Conservation (phyloP, 2,888 invertebrate genomes). For the Drosophila flavopinicola region DNA sequence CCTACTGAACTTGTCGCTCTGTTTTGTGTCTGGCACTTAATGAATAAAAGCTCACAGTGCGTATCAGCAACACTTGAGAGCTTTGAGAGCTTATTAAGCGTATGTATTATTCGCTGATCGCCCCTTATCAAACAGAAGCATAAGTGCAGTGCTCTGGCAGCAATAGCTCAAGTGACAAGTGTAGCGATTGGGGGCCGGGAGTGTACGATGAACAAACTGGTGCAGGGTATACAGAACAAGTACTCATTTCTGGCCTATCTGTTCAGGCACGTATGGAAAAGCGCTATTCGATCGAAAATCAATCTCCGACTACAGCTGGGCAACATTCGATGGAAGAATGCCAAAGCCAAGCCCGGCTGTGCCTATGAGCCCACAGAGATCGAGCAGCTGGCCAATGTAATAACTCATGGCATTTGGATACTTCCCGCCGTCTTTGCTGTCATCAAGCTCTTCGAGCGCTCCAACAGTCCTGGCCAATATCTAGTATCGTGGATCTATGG, state of each 20-base stretch:
- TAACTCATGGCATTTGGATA: conserved; percentile 96
- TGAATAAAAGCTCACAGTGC: conserved; percentile 50
- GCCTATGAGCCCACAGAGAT: conserved; percentile 94
- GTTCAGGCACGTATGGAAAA: conserved; percentile 81
- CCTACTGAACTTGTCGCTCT: conserved; percentile 33
- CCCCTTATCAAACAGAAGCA: conserved; percentile 37
- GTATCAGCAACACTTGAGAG: conserved; percentile 25
- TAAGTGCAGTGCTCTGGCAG: too few species aligned
- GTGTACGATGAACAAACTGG: conserved; percentile 59
- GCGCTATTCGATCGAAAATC: conserved; percentile 79
- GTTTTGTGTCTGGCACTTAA: conserved; percentile 21
- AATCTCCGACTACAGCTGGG: conserved; percentile 76
- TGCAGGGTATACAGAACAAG: conserved; percentile 81
- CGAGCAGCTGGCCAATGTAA: conserved; percentile 95
- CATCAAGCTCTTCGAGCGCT: conserved; percentile 90
- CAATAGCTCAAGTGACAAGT: too few species aligned
- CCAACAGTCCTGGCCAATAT: conserved; percentile 90
- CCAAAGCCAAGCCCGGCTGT: conserved; percentile 89
- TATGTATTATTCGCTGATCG: neutral
- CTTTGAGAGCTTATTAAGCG: conserved; percentile 29
- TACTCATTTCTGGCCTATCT: conserved; percentile 82
- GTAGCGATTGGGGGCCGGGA: conserved; percentile 25
- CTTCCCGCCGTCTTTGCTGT: conserved; percentile 93
- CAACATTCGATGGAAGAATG: conserved; percentile 91
- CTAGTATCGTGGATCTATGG: conserved; percentile 94